These are phyloP conservation scores for Osmerus eperlanus DNA, from an alignment of 2,113 vertebrate species.

Conservation along the genomic window DNA sequence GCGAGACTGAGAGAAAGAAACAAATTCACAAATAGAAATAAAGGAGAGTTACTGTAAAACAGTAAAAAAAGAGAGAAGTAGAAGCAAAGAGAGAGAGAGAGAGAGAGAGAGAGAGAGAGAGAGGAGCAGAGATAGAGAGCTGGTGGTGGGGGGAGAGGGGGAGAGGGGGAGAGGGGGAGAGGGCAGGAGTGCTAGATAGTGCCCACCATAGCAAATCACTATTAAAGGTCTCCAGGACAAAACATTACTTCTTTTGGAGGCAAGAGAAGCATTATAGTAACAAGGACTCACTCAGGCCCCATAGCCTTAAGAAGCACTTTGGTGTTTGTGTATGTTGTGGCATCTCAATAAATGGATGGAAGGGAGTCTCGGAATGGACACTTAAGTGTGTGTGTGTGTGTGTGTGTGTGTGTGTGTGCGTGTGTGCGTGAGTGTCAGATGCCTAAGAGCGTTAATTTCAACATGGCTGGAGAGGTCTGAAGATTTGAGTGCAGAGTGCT, in stretches of 20 bases:
- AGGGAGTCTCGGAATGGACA: neutral
- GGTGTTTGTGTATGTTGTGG: slow-evolving; percentile 37
- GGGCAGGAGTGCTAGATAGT: neutral
- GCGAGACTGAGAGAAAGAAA: neutral
- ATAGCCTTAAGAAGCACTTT: slow-evolving; percentile 50
- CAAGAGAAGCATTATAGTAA: neutral
- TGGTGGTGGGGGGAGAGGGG: neutral
- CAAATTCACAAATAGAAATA: neutral
- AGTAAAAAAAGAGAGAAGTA: neutral
- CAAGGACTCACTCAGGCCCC: slow-evolving; percentile 13
- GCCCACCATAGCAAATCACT: slow-evolving; percentile 9
- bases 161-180: neutral
- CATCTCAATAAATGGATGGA: slow-evolving; percentile 37
- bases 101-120: neutral
- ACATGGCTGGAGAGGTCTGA: slow-evolving; percentile 19
- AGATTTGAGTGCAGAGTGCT: slow-evolving; percentile 21
- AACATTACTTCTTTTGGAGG: slow-evolving; percentile 26
- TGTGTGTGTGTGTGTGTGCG: neutral
- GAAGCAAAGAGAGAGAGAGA: neutral
- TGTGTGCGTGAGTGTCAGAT: slow-evolving; percentile 5
- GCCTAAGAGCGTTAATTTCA: slow-evolving; percentile 26
- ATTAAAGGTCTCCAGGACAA: slow-evolving; percentile 16
- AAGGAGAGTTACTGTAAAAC: neutral
- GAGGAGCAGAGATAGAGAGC: neutral
- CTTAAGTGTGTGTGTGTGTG: too few relatives aligned